Evolutionary conservation across 2,113 vertebrate species (phyloP).

Genomic region (Gambusia affinis): DNA sequence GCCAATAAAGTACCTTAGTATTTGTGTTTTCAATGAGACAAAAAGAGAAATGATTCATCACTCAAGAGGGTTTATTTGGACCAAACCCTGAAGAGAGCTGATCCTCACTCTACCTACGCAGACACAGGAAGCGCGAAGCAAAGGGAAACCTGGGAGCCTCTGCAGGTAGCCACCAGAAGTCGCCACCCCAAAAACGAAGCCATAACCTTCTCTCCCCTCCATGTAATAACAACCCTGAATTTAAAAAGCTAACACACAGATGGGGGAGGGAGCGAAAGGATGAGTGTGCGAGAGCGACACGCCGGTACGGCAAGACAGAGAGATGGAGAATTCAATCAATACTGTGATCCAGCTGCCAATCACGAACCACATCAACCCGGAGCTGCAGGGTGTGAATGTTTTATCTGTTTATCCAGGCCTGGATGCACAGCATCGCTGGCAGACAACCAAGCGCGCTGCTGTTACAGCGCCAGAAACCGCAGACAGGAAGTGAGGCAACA

Average conservation of each 20-base stretch:
- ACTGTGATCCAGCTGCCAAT: conserved; percentile 71
- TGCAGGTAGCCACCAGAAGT: conserved; percentile 55
- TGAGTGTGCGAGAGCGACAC: conserved; percentile 1
- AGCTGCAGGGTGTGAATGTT: conserved; percentile 29
- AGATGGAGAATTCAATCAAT: conserved; percentile 66
- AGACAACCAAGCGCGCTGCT: not conserved
- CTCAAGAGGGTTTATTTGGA: too few relatives aligned
- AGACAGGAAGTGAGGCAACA: conserved; percentile 6
- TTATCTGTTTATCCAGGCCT: conserved; percentile 33
- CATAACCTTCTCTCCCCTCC: conserved; percentile 68
- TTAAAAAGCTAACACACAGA: conserved; percentile 68
- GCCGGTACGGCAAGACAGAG: conserved; percentile 30
- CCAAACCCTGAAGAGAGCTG: not conserved
- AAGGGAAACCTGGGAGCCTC: conserved; percentile 37
- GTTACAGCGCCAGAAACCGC: conserved; percentile 3
- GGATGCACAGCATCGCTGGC: conserved; percentile 6
- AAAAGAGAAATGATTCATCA: not conserved
- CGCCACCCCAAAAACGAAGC: conserved; percentile 61
- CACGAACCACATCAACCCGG: conserved; percentile 62
- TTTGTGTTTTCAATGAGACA: not conserved
- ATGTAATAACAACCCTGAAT: conserved; percentile 75
- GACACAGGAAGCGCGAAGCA: conserved; percentile 5
- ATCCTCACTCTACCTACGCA: not conserved
- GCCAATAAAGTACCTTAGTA: not conserved
- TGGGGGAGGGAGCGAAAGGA: not conserved